phyloP scores from a whole-genome alignment of 2,113 vertebrate genomes.

The Oxygymnocypris stewartii region DNA sequence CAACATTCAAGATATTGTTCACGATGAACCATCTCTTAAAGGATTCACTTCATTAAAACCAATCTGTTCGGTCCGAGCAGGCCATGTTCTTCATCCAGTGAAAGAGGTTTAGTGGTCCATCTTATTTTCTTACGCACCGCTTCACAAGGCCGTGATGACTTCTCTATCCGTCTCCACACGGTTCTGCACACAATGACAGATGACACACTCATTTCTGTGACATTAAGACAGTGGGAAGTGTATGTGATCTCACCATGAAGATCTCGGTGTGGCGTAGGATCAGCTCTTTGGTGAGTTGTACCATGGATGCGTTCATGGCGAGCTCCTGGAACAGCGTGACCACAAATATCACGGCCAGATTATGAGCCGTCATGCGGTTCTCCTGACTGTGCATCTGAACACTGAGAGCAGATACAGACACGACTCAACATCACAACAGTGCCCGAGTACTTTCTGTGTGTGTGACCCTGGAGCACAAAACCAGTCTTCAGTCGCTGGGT shows the following conservation, averaged over 20 bases:
- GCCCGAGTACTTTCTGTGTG: no score
- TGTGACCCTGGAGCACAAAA: no score
- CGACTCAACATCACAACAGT: not conserved
- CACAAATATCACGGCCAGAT: slow-evolving; percentile 74
- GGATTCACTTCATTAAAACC: no score
- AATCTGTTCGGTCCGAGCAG: no score
- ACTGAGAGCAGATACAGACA: slow-evolving; percentile 54
- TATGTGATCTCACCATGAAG: slow-evolving; percentile 65
- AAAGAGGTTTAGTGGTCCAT: no score
- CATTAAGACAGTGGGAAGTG: not conserved
- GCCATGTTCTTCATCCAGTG: no score
- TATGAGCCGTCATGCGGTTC: slow-evolving; percentile 76
- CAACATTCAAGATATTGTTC: no score
- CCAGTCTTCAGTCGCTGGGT: no score
- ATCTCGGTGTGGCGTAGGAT: slow-evolving; percentile 72
- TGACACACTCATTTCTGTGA: not conserved
- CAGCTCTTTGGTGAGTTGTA: slow-evolving; percentile 70
- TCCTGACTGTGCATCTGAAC: slow-evolving; percentile 72
- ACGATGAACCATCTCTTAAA: not conserved
- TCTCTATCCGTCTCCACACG: slow-evolving; percentile 12
- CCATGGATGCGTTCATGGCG: slow-evolving; percentile 65
- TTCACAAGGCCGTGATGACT: slow-evolving; percentile 49
- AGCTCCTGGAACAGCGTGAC: slow-evolving; percentile 72
- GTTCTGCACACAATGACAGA: slow-evolving; percentile 31
- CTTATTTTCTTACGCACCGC: not conserved